Percentiles rank a stretch among this genome's conserved stretches.
phyloP scores from a whole-genome alignment of 2,888 invertebrate genomes.

The Polyploca ridens region DNA sequence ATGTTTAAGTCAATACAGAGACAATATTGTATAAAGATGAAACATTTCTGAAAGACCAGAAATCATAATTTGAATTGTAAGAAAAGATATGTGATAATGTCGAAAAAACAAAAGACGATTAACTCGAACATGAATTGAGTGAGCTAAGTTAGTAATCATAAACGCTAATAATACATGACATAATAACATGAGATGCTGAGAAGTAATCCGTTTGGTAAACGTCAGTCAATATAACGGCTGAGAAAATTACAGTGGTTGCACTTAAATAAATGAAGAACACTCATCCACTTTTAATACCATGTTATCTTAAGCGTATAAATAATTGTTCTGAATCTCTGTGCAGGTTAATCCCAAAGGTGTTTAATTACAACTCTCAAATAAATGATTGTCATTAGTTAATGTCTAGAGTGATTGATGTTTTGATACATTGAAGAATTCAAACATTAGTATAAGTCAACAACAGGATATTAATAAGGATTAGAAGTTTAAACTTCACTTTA shows the following conservation, averaged over 20 bases:
- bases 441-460: slow-evolving; percentile 3
- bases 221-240: not conserved
- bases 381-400: not conserved
- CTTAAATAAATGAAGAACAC: slow-evolving; percentile 2
- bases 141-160: not conserved
- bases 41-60: too few species aligned
- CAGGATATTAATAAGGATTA: not conserved
- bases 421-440: slow-evolving; percentile 1
- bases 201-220: not conserved
- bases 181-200: not conserved
- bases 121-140: too few species aligned
- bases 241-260: not conserved
- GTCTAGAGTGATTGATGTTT: not conserved
- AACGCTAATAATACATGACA: not conserved
- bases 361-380: slow-evolving; percentile 1
- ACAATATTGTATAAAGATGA: not conserved
- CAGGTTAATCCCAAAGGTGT: slow-evolving; percentile 1
- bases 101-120: not conserved
- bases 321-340: not conserved
- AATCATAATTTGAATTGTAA: too few species aligned
- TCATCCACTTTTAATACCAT: not conserved
- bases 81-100: not conserved
- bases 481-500: not conserved
- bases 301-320: slow-evolving; percentile 1
- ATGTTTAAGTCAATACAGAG: not conserved